phyloP scores from a whole-genome alignment of 2,113 vertebrate genomes.

The Chaetura pelagica region DNA sequence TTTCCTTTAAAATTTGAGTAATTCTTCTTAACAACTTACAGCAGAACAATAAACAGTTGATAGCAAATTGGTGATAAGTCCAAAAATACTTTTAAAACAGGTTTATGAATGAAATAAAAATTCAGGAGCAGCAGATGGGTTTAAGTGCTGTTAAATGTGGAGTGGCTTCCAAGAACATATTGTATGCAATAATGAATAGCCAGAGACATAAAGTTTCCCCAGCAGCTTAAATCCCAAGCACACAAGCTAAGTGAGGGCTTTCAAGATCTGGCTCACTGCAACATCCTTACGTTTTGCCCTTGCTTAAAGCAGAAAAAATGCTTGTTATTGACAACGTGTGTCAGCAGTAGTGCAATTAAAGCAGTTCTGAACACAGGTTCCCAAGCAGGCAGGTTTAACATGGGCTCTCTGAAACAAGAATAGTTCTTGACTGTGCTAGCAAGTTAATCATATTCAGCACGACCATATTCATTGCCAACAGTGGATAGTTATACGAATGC shows the following conservation, averaged over 20 bases:
- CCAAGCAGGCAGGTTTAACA: slow-evolving; percentile 18
- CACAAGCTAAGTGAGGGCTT: neutral
- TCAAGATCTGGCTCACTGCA: neutral
- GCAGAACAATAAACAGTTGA: slow-evolving; percentile 38
- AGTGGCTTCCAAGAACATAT: slow-evolving; percentile 77
- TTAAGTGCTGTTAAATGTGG: slow-evolving; percentile 70
- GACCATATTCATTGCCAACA: neutral
- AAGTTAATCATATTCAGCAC: slow-evolving; percentile 45
- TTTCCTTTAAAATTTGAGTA: neutral
- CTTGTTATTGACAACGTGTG: neutral
- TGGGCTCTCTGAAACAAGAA: neutral
- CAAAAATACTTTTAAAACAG: slow-evolving; percentile 52
- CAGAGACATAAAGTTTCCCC: slow-evolving; percentile 45
- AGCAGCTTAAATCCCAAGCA: slow-evolving; percentile 17
- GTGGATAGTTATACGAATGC: neutral
- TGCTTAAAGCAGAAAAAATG: neutral
- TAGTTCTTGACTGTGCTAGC: slow-evolving; percentile 15
- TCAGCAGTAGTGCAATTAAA: slow-evolving; percentile 18
- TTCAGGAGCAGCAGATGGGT: slow-evolving; percentile 73
- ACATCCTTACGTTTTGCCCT: neutral
- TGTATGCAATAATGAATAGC: slow-evolving; percentile 63
- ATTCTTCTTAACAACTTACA: neutral
- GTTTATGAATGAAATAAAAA: slow-evolving; percentile 58
- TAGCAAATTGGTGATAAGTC: slow-evolving; percentile 22
- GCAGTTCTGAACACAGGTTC: neutral